Evolutionary conservation across 2,888 invertebrate species (phyloP).

Genomic region (Sphinx pinastri): DNA sequence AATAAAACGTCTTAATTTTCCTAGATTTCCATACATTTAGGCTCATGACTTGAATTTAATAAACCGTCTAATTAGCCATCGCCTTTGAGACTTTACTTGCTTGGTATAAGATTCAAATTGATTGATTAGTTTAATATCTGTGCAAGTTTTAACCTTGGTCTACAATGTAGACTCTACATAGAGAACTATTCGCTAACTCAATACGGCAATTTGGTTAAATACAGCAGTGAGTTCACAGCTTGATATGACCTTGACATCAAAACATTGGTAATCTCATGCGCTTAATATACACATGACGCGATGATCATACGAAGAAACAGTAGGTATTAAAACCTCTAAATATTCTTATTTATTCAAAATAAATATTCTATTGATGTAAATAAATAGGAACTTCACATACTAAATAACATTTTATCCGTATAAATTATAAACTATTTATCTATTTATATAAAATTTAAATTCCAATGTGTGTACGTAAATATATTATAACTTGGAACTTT

Average conservation of each 20-base stretch:
- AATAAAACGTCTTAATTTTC: conserved; percentile 9
- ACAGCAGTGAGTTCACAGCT: conserved; percentile 38
- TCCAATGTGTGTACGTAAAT: background rate
- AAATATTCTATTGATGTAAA: no score
- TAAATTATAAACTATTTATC: no score
- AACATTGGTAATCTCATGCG: conserved; percentile 37
- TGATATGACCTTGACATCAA: conserved; percentile 48
- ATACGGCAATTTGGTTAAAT: conserved; percentile 32
- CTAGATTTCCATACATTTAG: conserved; percentile 15
- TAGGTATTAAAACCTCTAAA: background rate
- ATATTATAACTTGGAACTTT: background rate
- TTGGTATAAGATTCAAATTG: background rate
- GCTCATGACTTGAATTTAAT: conserved; percentile 15
- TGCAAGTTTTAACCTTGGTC: conserved; percentile 48
- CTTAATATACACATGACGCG: conserved; percentile 30
- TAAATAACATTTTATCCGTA: no score
- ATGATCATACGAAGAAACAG: background rate
- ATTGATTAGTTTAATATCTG: conserved; percentile 11
- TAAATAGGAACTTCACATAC: no score
- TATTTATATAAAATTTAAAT: background rate
- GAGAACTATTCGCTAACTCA: conserved; percentile 36
- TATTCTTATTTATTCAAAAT: background rate
- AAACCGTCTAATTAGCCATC: background rate
- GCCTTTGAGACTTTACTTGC: background rate
- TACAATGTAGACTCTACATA: conserved; percentile 34